Base-by-base conservation (phyloP, 2,797 vertebrate genomes). In the Leuciscus waleckii region DNA sequence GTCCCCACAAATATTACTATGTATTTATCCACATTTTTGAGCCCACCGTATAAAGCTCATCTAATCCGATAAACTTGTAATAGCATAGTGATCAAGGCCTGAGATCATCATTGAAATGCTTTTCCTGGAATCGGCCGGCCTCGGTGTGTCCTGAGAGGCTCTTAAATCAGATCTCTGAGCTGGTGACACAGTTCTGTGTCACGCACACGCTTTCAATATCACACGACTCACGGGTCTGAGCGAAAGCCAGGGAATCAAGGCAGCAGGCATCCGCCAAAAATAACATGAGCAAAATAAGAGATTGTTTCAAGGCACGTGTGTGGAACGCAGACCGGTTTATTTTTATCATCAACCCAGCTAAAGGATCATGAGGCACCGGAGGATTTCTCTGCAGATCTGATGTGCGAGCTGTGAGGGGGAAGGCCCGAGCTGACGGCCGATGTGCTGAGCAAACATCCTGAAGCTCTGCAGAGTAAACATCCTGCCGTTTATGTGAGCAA, bases 361-460 rank as follows among this genome's bases (percentile, higher is more conserved):
- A 80, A 80, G 29, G 49, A 26, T 41, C 35, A 51, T 2, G 63
- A 23, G 78, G 78, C 78, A 10, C 7, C 3, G 19, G 41, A 68
- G 78, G 61, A 51, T n/a, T 68, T n/a, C 6, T 13, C 43, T 37
- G 43, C 63, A 51, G 78, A 51, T 80, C 78, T 51, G 78, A 79
- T 79, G 35, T 58, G 75, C 0, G 37, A 35, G 88, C 91, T 89
- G 79, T 86, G 65, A 6, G 70, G 69, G 65, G 65, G 76, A 82
- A n/a, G 39, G 10, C 19, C 21, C 73, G 88, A 37, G 19, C 68
- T 87, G 54, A 90, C 65, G 86, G 70, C 90, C 81, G 14, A 88
- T 87, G 77, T 39, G 85, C 85, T 93, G 92, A 91, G 89, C 89
- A 92, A 93, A 95, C 92, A 93, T 41, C 85, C 67, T 78, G 85